phyloP scores from a whole-genome alignment of 2,113 vertebrate species.

The Beaufortia kweichowensis region DNA sequence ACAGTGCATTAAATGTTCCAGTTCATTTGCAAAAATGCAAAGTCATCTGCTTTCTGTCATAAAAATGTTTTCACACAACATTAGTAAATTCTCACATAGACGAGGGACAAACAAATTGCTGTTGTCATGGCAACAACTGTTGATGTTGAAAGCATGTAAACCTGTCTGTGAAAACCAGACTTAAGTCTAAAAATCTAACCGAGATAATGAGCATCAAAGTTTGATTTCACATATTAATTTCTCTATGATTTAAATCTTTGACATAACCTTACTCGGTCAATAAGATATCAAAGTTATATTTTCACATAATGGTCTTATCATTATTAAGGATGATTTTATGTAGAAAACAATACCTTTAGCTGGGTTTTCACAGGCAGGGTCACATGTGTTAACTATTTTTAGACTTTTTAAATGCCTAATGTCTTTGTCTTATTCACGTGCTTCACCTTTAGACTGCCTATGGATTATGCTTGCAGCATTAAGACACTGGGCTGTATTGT shows the following conservation, averaged over 20 bases:
- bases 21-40: background rate
- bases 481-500: conserved; percentile 57
- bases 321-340: too few relatives aligned
- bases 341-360: too few relatives aligned
- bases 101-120: conserved; percentile 10
- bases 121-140: conserved; percentile 62
- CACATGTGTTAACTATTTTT: conserved; percentile 56
- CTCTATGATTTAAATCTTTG: too few relatives aligned
- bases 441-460: conserved; percentile 54
- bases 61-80: conserved; percentile 2
- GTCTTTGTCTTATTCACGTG: conserved; percentile 54
- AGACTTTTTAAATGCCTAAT: conserved; percentile 57
- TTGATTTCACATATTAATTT: too few relatives aligned
- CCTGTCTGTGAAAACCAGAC: too few relatives aligned
- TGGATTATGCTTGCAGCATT: conserved; percentile 47
- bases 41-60: background rate
- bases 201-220: too few relatives aligned
- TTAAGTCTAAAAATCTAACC: too few relatives aligned
- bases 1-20: background rate
- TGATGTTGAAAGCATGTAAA: conserved; percentile 42
- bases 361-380: too few relatives aligned
- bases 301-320: too few relatives aligned
- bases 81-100: conserved; percentile 23
- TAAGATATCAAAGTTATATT: too few relatives aligned
- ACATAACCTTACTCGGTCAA: too few relatives aligned